Evolutionary conservation across 1,140 invertebrate species (phyloP).

Genomic region (Leucophenga varia): DNA sequence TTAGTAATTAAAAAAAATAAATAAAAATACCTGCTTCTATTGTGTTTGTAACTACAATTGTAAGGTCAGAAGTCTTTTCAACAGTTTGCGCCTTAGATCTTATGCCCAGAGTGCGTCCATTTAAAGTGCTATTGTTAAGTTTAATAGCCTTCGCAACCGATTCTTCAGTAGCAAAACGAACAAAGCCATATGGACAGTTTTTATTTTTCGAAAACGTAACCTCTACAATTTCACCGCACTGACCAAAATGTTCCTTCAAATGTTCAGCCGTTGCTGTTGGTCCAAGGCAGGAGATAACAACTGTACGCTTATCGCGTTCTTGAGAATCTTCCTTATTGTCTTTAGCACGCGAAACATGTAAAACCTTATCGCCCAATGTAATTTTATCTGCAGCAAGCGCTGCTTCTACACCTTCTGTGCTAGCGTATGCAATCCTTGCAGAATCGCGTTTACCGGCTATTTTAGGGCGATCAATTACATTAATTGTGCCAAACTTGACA

Average conservation of each 20-base stretch:
- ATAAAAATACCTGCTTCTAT: conserved; percentile 5
- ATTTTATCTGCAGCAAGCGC: conserved; percentile 29
- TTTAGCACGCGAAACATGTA: conserved; percentile 6
- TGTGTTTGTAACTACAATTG: conserved; percentile 25
- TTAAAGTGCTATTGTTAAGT: conserved; percentile 27
- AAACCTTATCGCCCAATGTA: conserved; percentile 12
- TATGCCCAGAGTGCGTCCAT: conserved; percentile 32
- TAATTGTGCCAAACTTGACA: conserved; percentile 32
- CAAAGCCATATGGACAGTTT: conserved; percentile 13
- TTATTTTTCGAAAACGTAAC: conserved; percentile 18
- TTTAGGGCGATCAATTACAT: conserved; percentile 14
- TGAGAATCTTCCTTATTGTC: neutral
- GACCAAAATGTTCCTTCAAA: conserved; percentile 19
- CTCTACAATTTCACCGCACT: conserved; percentile 26
- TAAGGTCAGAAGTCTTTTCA: conserved; percentile 14
- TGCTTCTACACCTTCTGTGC: conserved; percentile 21
- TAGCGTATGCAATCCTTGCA: conserved; percentile 23
- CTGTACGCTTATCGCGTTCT: conserved; percentile 12
- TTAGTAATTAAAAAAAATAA: no score
- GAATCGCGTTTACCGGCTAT: conserved; percentile 10
- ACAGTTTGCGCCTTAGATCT: neutral
- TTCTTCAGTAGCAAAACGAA: conserved; percentile 18
- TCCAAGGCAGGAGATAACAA: conserved; percentile 26
- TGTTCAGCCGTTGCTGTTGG: conserved; percentile 14
- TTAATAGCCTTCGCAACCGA: conserved; percentile 18